Evolutionary conservation across 1,140 invertebrate genomes (phyloP).

Genomic region (Panagrolaimus sp.): DNA sequence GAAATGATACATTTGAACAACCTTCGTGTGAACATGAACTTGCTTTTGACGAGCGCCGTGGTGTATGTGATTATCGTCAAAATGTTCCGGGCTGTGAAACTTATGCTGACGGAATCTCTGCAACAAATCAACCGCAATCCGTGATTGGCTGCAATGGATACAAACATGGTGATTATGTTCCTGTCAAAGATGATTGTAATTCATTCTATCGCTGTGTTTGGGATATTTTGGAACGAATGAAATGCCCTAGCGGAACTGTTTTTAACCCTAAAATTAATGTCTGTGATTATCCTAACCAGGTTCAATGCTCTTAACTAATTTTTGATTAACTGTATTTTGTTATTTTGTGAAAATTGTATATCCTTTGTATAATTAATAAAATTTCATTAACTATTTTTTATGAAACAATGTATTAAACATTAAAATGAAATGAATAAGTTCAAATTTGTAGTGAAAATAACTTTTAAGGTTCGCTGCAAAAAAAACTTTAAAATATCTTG

Average conservation of each 20-base stretch:
- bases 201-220: slow-evolving; percentile 27
- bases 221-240: slow-evolving; percentile 22
- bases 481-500: too few relatives aligned
- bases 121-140: not conserved
- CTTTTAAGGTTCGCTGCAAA: too few relatives aligned
- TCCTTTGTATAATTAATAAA: too few relatives aligned
- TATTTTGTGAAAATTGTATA: too few relatives aligned
- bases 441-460: too few relatives aligned
- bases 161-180: slow-evolving; percentile 25
- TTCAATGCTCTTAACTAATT: not conserved
- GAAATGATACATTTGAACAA: slow-evolving; percentile 2
- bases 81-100: slow-evolving; percentile 18
- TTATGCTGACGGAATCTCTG: not conserved
- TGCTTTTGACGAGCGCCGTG: not conserved
- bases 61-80: slow-evolving; percentile 21
- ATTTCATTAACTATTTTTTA: too few relatives aligned
- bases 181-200: slow-evolving; percentile 16
- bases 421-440: too few relatives aligned
- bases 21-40: not conserved
- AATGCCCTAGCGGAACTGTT: slow-evolving; percentile 26
- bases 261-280: slow-evolving; percentile 26
- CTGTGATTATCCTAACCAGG: slow-evolving; percentile 27
- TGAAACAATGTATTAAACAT: too few relatives aligned
- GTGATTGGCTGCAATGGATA: not conserved
- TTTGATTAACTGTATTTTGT: too few relatives aligned